Base-by-base conservation (phyloP, 2,113 vertebrate species). In the Serilophus lunatus region DNA sequence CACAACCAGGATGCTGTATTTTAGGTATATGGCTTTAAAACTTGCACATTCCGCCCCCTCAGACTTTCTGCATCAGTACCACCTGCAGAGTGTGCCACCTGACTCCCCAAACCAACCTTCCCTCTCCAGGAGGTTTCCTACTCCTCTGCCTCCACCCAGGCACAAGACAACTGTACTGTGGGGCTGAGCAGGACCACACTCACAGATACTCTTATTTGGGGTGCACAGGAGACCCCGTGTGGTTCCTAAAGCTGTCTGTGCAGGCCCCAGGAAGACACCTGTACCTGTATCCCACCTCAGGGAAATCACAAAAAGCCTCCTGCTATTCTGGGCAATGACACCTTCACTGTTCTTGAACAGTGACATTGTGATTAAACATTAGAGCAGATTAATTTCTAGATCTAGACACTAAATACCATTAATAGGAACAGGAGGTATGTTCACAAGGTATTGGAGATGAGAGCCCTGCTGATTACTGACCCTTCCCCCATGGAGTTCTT, bases 141-240 rank as follows among this genome's bases (percentile, higher is more conserved):
- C 50, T 61, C 31, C 18, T 63, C 66, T 45, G n/a, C 33, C 19
- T 65, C 36, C 13, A 54, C 8, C 29, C 40, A 61, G 2, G 9
- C 33, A 36, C 57, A 80, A 22, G 10, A 69, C 22, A 19, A 35
- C 12, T 12, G 24, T 17, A 25, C 17, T 57, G 31, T 23, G 14
- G 65, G 68, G 36, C 26, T 51, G 20, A 63, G 51, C 29, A 75
- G 25, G 25, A 36, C 28, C 6, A 22, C 0, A 1, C 28, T 53
- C 22, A 17, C 0, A 8, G 13, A 45, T 2, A 56, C 9, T 61
- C 23, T 22, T 9, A 6, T 3, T 4, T 18, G 24, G 28, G 51
- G 19, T 1, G 20, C 53, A 49, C 1, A 70, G 10, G 26, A 60
- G 7, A 65, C 29, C 20, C 16, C 45, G 4, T 0, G 2, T 18